Percentiles rank a stretch among this genome's conserved stretches.
phyloP scores from a whole-genome alignment of 2,113 vertebrate species.

The Thymallus thymallus region DNA sequence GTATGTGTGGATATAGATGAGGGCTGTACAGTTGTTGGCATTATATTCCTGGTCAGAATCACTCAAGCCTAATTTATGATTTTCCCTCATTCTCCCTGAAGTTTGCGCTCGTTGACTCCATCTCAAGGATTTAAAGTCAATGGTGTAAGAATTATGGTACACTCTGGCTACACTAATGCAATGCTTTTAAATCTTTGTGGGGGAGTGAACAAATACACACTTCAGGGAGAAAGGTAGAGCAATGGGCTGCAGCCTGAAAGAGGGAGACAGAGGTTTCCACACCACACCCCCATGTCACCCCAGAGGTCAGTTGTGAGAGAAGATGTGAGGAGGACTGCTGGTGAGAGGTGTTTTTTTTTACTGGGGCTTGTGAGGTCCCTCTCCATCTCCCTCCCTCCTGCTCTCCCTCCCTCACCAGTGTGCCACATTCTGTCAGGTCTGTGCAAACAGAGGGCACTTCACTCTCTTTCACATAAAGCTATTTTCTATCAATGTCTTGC shows the following conservation, averaged over 20 bases:
- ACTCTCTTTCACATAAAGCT: background rate
- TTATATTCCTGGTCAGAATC: too few species aligned
- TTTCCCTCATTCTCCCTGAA: too few species aligned
- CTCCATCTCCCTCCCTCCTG: background rate
- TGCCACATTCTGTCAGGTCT: constrained; percentile 26
- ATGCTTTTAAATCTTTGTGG: too few species aligned
- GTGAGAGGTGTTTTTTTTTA: background rate
- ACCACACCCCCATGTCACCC: background rate
- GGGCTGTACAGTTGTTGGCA: background rate
- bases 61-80: too few species aligned
- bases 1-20: background rate
- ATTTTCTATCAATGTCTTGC: too few species aligned
- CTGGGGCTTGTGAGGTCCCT: background rate
- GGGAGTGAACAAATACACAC: background rate
- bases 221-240: background rate
- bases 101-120: too few species aligned
- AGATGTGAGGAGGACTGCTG: background rate
- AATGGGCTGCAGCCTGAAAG: background rate
- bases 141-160: too few species aligned
- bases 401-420: background rate
- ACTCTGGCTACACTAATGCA: too few species aligned
- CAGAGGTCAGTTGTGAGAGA: background rate
- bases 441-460: constrained; percentile 2
- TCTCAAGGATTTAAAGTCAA: too few species aligned
- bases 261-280: background rate